Evolutionary conservation across 2,113 vertebrate species (phyloP), one percentile per base, ranked within the genome.

Genomic region (Hypomesus transpacificus): DNA sequence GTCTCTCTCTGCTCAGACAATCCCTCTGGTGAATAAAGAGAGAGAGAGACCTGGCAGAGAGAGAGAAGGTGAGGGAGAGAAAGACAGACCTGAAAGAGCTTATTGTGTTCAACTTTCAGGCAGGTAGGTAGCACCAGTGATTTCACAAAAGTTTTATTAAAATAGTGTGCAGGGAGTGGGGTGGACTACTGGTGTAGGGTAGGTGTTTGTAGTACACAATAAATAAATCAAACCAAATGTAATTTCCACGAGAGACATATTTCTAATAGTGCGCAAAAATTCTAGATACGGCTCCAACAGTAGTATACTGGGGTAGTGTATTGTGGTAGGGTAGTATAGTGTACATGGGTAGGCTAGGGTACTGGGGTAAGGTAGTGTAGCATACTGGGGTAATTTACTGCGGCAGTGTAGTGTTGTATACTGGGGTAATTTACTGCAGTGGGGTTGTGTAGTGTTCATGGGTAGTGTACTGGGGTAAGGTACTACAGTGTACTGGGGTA

Each of bases 1-100:
- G 73, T 68, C 9, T 74, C 81, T 64, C 73, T 76, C 81, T 67
- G 75, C 80, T 66, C 69, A 81, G 80, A 82, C 80, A 80, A 82
- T 86, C 74, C 77, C 76, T 77, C 74, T 66, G 62, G 59, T 26
- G 75, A 84, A 88, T 82, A 89, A 87, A 85, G 77, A 77, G 82
- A 87, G 78, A 64, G 18, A 53, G 16, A 34, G 31, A 21, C 21
- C 11, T 24, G 66, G 24, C 46, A 22, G 22, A 68, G 66, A 28
- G 65, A 54, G 22, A 26, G 61, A 26, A 26, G 14, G 51, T 26
- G 46, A 50, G 50, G 24, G 50, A 24, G 65, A 67, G 20, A 18
- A 51, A 68, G 54, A 56, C 21, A 56, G 17, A 21, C 73, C 66
- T 80, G 76, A 82, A 80, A 84, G 76, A 75, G 80, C 72, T 73